Evolutionary conservation across 2,113 vertebrate genomes (phyloP), one percentile per base, ranked within the genome.

Genomic region (Chloroceryle aenea): DNA sequence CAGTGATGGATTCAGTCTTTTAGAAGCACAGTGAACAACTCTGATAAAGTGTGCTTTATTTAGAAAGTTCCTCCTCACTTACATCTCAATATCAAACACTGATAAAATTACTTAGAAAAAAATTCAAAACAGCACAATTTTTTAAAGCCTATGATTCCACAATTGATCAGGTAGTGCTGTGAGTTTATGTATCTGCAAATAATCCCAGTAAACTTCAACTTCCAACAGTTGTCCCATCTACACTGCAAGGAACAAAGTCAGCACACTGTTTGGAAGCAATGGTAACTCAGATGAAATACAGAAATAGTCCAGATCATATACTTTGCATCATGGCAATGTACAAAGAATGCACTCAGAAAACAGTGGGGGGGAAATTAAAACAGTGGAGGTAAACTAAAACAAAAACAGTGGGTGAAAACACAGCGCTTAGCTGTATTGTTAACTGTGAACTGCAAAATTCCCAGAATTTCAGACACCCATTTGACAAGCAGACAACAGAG

Each of bases 321-420:
- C 20, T 67, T 26, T 20, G 13, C 21, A 25, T 79, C 36, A 43
- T 5, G 5, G 9, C 8, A 72, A 36, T 2, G 4, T 30, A 66
- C 40, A 63, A 77, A 66, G 66, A 67, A 59, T 5, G 14, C 25
- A 75, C 21, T 14, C 61, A 82, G 27, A 74, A 68, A 68, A n/a
- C 14, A 7, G 47, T 12, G 6, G 47, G 27, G 27, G 1, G 1
- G 8, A 61, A 63, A n/a, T 43, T 43, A 74, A 68, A 68, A n/a
- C 14, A 12, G 47, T 12, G 6, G 47, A 23, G 21, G 47, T 20
- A 45, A 45, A 19, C 19, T 8, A 48, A 48, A 48, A 48, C 50
- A 27, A 52, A 67, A 47, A 47, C 10, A 11, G 10, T 0, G 1
- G 12, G 21, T 1, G 1, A 10, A 62, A 61, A 34, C 16, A 48